Evolutionary conservation across 2,797 vertebrate genomes (phyloP).

Genomic region (Uromys caudimaculatus): DNA sequence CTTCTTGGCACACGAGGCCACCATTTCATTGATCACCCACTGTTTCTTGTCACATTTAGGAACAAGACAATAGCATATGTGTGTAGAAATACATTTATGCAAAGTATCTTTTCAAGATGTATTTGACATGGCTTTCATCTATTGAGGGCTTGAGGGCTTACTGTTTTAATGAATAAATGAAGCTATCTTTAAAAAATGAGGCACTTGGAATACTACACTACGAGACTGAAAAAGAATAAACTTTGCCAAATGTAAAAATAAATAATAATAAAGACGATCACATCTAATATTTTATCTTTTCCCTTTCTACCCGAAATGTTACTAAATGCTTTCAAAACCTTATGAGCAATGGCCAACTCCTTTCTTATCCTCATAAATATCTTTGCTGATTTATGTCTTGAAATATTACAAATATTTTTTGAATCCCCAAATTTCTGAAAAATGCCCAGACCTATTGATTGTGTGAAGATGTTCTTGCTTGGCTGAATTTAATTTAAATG

Average conservation of each 20-base stretch:
- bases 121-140: constrained; percentile 29
- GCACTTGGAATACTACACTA: constrained; percentile 11
- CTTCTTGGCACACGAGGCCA: neutral
- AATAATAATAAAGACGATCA: constrained; percentile 24
- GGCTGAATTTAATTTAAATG: constrained; percentile 81
- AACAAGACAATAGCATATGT: neutral
- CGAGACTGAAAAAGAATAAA: constrained; percentile 41
- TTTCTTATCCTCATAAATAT: constrained; percentile 47
- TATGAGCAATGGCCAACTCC: neutral
- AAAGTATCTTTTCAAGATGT: constrained; percentile 50
- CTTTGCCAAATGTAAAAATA: constrained; percentile 52
- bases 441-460: constrained; percentile 71
- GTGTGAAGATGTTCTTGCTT: constrained; percentile 69
- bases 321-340: constrained; percentile 39
- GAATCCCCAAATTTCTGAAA: constrained; percentile 65
- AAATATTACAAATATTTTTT: constrained; percentile 54
- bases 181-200: constrained; percentile 44
- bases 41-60: neutral
- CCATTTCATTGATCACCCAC: neutral
- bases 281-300: constrained; percentile 57
- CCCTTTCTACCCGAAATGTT: constrained; percentile 10
- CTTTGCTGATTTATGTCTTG: constrained; percentile 67
- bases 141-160: neutral
- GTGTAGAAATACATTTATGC: neutral
- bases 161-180: constrained; percentile 31